Conservation (phyloP, 53 echinoderm and acorn worm genomes). For the Zoroaster sp. region DNA sequence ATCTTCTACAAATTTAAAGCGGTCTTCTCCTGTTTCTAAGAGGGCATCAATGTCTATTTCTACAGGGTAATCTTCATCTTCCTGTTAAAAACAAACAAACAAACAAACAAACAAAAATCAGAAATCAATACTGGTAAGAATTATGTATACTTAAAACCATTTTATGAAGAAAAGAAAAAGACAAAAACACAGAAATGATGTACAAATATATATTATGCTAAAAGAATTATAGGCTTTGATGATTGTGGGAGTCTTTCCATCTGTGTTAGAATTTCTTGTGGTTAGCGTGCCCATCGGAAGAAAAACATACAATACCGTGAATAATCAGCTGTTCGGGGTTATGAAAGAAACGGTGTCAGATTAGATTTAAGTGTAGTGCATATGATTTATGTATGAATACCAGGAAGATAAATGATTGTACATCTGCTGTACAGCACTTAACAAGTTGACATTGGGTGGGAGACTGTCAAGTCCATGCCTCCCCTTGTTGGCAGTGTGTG, state of each 20-base stretch:
- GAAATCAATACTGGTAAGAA: not conserved
- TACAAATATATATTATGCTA: too few relatives aligned
- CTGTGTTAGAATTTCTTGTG: too few relatives aligned
- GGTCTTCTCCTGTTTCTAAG: constrained; percentile 18
- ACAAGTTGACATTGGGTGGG: too few relatives aligned
- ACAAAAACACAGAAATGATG: too few relatives aligned
- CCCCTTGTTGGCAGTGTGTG: too few relatives aligned
- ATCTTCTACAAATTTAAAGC: constrained; percentile 18
- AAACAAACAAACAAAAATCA: not conserved
- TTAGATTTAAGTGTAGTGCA: not conserved
- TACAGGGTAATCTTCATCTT: constrained; percentile 43
- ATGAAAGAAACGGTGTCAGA: not conserved
- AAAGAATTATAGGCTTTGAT: too few relatives aligned
- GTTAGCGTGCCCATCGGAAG: too few relatives aligned
- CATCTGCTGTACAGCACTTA: too few relatives aligned
- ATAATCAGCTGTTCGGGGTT: not conserved
- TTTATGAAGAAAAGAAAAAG: too few relatives aligned
- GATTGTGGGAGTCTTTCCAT: too few relatives aligned
- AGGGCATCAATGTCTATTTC: constrained; percentile 45
- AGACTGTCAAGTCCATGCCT: too few relatives aligned
- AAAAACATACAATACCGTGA: constrained; percentile 11
- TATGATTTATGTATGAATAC: not conserved
- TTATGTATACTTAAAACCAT: too few relatives aligned
- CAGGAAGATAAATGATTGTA: not conserved
- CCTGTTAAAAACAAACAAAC: not conserved